Base-by-base conservation (phyloP, 2,113 vertebrate genomes). In the Chamaetylas fuelleborni region DNA sequence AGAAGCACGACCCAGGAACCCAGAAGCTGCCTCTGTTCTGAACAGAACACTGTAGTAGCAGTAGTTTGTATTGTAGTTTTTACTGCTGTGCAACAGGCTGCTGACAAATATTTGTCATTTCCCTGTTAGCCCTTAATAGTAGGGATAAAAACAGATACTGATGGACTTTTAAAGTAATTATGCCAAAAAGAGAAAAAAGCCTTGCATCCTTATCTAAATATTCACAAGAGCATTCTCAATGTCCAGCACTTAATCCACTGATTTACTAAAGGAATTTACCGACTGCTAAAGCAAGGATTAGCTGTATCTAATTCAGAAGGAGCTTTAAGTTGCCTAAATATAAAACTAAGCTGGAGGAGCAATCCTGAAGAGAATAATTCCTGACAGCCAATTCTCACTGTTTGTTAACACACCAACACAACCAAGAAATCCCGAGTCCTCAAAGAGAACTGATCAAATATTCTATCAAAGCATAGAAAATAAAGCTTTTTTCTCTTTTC, bases 221-320 rank as follows among this genome's bases (percentile, higher is more conserved):
- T 40, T 31, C 5, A 2, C 38, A 66, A 56, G 29, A 81, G 34
- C n/a, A 23, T 77, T 94, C 64, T 62, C 71, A 29, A 51, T 2
- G 42, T 18, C 85, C 87, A 51, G 42, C 31, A 34, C 54, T 80
- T 92, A 93, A 96, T 91, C 92, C 43, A 78, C 40, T 17, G 45
- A 82, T 69, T 82, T 48, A 81, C 81, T 86, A 53, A 61, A 64
- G 54, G 73, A 86, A 88, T 36, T 94, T 67, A 70, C 38, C 66
- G 86, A 90, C 67, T 36, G 36, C 94, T 89, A 87, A 86, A 90
- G 76, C 53, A 61, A 82, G 78, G 78, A 93, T 94, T 93, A 96
- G 74, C 82, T 47, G 3, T 20, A 86, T 25, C 74, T 76, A 82
- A 86, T 80, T 91, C 81, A 73, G 66, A 74, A 79, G 28, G 45